Percentiles rank a stretch among this genome's conserved stretches.
Evolutionary conservation across 2,888 invertebrate genomes (phyloP).

Genomic region (Diarsia brunnea): DNA sequence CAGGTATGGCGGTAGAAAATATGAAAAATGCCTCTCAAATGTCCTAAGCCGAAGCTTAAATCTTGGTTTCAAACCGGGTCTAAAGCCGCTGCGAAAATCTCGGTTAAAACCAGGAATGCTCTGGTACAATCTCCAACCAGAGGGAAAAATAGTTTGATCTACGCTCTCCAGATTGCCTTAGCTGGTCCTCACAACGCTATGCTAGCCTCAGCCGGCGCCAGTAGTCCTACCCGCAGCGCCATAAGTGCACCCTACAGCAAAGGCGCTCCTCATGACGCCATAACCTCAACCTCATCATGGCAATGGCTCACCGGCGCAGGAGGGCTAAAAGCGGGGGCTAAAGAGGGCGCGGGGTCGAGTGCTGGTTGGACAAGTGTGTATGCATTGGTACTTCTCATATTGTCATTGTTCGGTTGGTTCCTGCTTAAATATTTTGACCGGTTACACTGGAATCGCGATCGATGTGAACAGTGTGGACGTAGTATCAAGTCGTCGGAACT

Average conservation of each 20-base stretch:
- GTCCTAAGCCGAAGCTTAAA: background rate
- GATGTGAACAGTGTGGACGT: background rate
- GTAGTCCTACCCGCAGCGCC: no score
- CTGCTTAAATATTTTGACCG: conserved; percentile 1
- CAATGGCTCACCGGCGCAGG: background rate
- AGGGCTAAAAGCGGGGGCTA: background rate
- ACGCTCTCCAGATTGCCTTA: background rate
- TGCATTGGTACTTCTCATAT: conserved; percentile 12
- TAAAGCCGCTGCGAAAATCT: background rate
- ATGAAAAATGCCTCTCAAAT: conserved; percentile 16
- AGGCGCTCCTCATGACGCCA: background rate
- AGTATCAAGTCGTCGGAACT: background rate
- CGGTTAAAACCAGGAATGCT: background rate
- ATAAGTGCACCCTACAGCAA: background rate
- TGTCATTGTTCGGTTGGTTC: conserved; percentile 32
- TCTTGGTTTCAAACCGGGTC: background rate
- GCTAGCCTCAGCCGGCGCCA: background rate
- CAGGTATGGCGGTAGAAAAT: conserved; percentile 14
- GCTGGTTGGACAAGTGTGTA: background rate
- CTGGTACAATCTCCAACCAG: background rate
- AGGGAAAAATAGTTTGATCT: background rate
- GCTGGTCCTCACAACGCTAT: background rate
- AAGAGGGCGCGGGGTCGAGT: background rate
- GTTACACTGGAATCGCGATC: background rate
- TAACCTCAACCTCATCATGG: conserved; percentile 2